Evolutionary conservation across 1,140 invertebrate genomes (phyloP).

Genomic region (Plodia interpunctella): DNA sequence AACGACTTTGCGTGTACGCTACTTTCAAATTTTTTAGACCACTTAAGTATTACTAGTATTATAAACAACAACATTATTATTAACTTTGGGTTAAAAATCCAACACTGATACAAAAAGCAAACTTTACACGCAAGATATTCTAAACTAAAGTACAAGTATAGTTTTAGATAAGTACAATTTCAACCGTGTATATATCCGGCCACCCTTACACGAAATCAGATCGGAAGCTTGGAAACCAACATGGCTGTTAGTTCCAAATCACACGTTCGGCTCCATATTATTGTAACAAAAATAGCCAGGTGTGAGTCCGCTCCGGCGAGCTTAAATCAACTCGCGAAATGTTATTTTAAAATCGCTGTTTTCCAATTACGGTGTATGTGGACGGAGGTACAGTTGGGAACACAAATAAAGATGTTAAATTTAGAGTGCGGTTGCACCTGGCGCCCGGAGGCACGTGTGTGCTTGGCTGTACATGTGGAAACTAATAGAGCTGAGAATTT

Average conservation of each 20-base stretch:
- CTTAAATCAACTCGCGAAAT: conserved; percentile 12
- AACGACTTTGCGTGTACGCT: too few relatives aligned
- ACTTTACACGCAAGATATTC: too few relatives aligned
- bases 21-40: too few relatives aligned
- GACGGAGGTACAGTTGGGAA: conserved; percentile 46
- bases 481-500: conserved; percentile 35
- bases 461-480: conserved; percentile 46
- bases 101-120: too few relatives aligned
- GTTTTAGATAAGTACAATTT: too few relatives aligned
- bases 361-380: conserved; percentile 44
- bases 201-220: not conserved
- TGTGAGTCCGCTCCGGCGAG: not conserved
- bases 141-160: too few relatives aligned
- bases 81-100: too few relatives aligned
- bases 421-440: conserved; percentile 65
- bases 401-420: conserved; percentile 69
- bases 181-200: too few relatives aligned
- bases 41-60: too few relatives aligned
- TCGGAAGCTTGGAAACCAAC: not conserved
- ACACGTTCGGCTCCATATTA: not conserved
- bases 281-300: conserved; percentile 9
- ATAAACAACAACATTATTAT: too few relatives aligned
- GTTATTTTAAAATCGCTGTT: conserved; percentile 48
- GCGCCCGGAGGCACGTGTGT: conserved; percentile 45
- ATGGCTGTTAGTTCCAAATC: not conserved